Evolutionary conservation across 2,888 invertebrate species (phyloP).

Genomic region (Pasiphila rectangulata): DNA sequence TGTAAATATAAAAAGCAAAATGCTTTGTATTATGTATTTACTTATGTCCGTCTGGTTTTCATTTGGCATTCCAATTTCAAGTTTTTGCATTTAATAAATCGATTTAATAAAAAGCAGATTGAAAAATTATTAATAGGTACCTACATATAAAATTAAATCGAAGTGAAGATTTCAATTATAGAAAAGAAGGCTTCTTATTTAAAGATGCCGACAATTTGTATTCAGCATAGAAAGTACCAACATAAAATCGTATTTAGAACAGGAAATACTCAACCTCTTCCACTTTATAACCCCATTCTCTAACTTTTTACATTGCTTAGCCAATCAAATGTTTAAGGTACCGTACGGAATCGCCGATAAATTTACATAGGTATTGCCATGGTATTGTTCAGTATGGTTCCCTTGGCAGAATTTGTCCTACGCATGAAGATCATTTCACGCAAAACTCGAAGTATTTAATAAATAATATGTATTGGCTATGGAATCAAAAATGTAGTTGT

Average conservation of each 20-base stretch:
- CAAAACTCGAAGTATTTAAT: slow-evolving; percentile 38
- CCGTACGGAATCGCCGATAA: slow-evolving; percentile 32
- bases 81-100: no score
- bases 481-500: no score
- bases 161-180: no score
- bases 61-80: no score
- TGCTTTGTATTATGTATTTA: no score
- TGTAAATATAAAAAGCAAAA: no score
- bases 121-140: no score
- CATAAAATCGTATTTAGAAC: slow-evolving; percentile 10
- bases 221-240: not conserved
- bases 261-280: slow-evolving; percentile 20
- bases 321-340: slow-evolving; percentile 31
- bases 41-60: no score
- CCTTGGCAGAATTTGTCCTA: slow-evolving; percentile 44
- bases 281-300: slow-evolving; percentile 29
- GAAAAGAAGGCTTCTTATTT: not conserved
- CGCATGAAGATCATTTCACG: slow-evolving; percentile 54
- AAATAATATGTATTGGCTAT: slow-evolving; percentile 22
- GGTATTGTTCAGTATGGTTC: slow-evolving; percentile 47
- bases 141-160: no score
- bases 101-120: no score
- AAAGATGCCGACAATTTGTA: not conserved
- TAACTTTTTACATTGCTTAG: slow-evolving; percentile 32
- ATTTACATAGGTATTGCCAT: slow-evolving; percentile 43